Conservation (phyloP, 2,113 vertebrate species). For the Lepus europaeus region DNA sequence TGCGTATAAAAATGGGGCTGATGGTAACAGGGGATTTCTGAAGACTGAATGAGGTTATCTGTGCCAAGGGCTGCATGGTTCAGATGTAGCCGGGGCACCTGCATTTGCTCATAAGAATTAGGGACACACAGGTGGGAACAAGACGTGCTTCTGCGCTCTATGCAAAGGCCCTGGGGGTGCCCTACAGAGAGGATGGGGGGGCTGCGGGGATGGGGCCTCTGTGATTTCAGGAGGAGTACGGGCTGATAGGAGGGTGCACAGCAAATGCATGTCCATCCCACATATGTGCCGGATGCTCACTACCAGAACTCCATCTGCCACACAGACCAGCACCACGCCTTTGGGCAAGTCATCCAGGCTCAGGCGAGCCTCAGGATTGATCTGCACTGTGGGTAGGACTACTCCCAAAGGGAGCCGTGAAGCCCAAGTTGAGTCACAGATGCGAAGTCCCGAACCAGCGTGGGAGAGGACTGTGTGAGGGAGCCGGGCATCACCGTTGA, state of each 20-base stretch:
- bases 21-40: background rate
- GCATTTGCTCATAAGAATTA: too few species aligned
- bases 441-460: background rate
- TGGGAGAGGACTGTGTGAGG: background rate
- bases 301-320: background rate
- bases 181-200: background rate
- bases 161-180: background rate
- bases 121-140: too few species aligned
- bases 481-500: accelerated
- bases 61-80: background rate
- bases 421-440: background rate
- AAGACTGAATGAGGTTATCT: background rate
- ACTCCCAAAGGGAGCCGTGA: background rate
- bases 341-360: background rate
- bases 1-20: background rate
- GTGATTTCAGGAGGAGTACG: background rate
- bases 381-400: background rate
- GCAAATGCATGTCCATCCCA: background rate
- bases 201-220: background rate
- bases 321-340: background rate
- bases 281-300: background rate
- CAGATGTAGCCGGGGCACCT: too few species aligned
- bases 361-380: background rate
- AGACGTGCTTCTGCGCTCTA: too few species aligned
- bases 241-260: background rate